Base-by-base conservation (phyloP, 2,797 vertebrate species). In the Poeciliopsis gracilis region DNA sequence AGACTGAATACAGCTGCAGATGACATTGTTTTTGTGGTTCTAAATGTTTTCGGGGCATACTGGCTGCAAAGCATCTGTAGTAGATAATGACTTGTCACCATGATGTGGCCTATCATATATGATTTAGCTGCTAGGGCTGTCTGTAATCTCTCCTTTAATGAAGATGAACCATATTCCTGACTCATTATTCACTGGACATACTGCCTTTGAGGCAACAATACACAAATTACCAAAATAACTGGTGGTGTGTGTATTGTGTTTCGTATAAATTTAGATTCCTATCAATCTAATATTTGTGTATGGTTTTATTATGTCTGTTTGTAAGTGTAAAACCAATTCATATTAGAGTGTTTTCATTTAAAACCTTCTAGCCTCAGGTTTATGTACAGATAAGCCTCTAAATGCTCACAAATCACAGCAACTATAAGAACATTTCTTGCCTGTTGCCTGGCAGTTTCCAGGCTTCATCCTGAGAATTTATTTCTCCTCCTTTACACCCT, bases 11-110 rank as follows among this genome's bases (percentile, higher is more conserved):
- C 38, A 41, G 69, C 80, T 71, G 72, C 70, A 57, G 57, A 86
- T 81, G 80, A 84, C 63, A 47, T 78, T 20, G 41, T 87, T 77
- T 85, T 83, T 84, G 78, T 82, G 82, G 61, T 55, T 86, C 79
- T 79, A 45, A 82, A 85, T 84, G 85, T 73, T 85, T 79, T 83
- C 76, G 33, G 88, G 88, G 75, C 83, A 66, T 47, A 83, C 77
- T 79, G 83, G 75, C 79, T 80, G 73, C 47, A 66, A 66, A 81
- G 66, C 81, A 75, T 80, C 77, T 80, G 61, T 80, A 75, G 84
- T 80, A 86, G 87, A 88, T 89, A 87, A 88, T 90, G 83, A 86
- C 43, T 20, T 47, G 73, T 89, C 86, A 82, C 61, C 51, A 2
- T 78, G 86, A 89, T 86, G 80, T 53, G 66, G 70, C 51, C 78